Evolutionary conservation across 2,888 invertebrate species (phyloP).

Genomic region (Tribolium freemani): DNA sequence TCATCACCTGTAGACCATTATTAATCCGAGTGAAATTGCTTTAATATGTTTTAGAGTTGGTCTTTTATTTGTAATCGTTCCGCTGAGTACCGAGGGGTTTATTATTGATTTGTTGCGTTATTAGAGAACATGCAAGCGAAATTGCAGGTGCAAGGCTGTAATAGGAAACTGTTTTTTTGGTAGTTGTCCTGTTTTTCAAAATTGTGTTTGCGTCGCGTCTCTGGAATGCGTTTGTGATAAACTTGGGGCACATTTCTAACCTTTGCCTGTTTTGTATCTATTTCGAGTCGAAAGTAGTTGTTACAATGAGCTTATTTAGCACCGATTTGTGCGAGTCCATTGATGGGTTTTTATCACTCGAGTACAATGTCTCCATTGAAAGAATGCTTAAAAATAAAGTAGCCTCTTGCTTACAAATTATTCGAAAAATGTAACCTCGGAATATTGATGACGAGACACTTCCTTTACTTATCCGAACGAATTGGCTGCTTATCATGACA

Average conservation of each 20-base stretch:
- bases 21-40: too few species aligned
- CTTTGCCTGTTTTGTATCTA: not conserved
- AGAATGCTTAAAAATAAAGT: constrained; percentile 4
- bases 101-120: not conserved
- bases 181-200: too few species aligned
- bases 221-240: constrained; percentile 16
- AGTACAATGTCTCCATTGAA: constrained; percentile 11
- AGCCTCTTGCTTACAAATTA: constrained; percentile 1
- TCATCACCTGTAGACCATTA: not conserved
- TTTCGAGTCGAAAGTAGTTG: not conserved
- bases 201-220: not conserved
- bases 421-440: constrained; percentile 17
- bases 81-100: not conserved
- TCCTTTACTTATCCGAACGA: constrained; percentile 13
- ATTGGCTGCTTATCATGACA: constrained; percentile 29
- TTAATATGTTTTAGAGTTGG: not conserved
- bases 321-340: constrained; percentile 15
- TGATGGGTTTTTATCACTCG: constrained; percentile 21
- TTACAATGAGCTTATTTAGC: constrained; percentile 13
- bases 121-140: not conserved
- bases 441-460: constrained; percentile 16
- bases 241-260: constrained; percentile 11
- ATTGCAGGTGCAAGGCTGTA: not conserved
- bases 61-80: not conserved
- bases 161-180: not conserved